Evolutionary conservation across 2,888 invertebrate species (phyloP).

Genomic region (Galeruca laticollis): DNA sequence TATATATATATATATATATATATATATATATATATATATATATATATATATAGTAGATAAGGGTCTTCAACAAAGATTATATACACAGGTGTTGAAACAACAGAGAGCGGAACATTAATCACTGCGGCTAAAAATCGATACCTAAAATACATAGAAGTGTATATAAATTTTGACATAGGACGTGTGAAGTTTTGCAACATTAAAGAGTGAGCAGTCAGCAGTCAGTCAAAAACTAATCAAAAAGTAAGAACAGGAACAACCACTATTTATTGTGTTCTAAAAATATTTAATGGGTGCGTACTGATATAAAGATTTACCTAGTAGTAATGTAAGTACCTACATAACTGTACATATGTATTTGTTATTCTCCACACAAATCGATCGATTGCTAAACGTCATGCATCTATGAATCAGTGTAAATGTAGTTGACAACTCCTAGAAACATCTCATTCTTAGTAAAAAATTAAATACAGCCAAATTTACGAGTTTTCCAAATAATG

Average conservation of each 20-base stretch:
- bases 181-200: conserved; percentile 26
- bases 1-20: no score
- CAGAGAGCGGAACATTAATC: conserved; percentile 11
- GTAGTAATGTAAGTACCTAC: conserved; percentile 26
- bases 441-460: conserved; percentile 4
- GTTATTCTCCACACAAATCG: neutral
- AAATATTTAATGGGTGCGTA: conserved; percentile 29
- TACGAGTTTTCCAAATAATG: neutral
- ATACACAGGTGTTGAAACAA: no score
- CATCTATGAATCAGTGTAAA: conserved; percentile 18
- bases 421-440: conserved; percentile 15
- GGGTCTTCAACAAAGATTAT: no score
- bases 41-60: no score
- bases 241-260: conserved; percentile 34
- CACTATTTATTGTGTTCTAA: conserved; percentile 34
- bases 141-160: conserved; percentile 10
- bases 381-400: conserved; percentile 31
- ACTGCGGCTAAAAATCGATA: conserved; percentile 18
- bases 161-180: no score
- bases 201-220: conserved; percentile 18
- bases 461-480: neutral
- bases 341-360: conserved; percentile 1
- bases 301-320: conserved; percentile 20
- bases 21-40: no score
- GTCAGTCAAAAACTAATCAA: conserved; percentile 32